Percentiles rank a stretch among this genome's conserved stretches.
Conservation (phyloP, 1,140 invertebrate species). For the Sinella curviseta region DNA sequence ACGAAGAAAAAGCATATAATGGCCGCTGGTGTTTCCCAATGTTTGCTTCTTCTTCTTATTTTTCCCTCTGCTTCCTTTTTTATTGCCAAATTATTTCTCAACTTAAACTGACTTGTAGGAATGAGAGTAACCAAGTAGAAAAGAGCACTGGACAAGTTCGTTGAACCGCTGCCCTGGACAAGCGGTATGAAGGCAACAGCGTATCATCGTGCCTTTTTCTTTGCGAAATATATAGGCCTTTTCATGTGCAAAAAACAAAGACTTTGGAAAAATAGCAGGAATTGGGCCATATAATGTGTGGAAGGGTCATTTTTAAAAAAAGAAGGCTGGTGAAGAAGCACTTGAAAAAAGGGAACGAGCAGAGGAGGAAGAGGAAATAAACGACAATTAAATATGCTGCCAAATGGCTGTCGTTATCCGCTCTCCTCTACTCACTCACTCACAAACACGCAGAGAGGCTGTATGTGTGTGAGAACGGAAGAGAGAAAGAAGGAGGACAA, state of each 20-base stretch:
- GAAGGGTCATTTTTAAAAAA: neutral
- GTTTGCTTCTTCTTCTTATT: neutral
- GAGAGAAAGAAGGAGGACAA: neutral
- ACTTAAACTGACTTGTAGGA: neutral
- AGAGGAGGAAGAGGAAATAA: neutral
- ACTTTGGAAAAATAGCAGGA: neutral
- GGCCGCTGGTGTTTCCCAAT: too few relatives aligned
- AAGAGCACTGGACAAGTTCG: neutral
- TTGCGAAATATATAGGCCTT: too few relatives aligned
- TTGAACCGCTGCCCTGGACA: too few relatives aligned
- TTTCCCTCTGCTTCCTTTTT: neutral
- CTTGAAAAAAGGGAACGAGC: neutral
- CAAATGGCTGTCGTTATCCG: neutral
- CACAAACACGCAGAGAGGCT: neutral
- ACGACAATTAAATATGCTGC: constrained; percentile 16
- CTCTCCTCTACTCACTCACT: neutral
- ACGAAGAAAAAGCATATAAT: too few relatives aligned
- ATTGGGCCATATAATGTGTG: neutral
- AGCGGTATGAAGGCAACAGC: too few relatives aligned
- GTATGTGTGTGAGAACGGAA: neutral
- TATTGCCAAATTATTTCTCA: neutral
- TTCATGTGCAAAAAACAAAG: too few relatives aligned
- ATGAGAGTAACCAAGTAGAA: neutral
- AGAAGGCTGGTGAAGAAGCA: too few relatives aligned
- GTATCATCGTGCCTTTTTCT: neutral